phyloP scores from a whole-genome alignment of 2,113 vertebrate species.

The Trichomycterus rosablanca region DNA sequence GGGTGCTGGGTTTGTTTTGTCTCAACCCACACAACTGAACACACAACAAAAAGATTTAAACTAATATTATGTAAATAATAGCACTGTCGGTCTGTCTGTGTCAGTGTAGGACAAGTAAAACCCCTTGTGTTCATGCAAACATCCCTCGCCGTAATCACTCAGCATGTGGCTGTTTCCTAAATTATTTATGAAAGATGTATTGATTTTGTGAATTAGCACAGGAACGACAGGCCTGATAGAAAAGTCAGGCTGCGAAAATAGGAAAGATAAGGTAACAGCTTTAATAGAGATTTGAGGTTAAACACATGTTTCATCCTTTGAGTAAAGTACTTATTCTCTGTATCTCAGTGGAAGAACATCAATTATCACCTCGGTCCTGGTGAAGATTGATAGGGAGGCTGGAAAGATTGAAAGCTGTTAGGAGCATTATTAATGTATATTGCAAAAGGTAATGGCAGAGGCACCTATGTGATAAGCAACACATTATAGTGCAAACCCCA shows the following conservation, averaged over 20 bases:
- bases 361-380: too few species aligned
- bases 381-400: not conserved
- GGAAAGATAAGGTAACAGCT: not conserved
- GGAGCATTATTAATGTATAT: not conserved
- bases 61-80: too few species aligned
- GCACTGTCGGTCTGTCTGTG: conserved; percentile 10
- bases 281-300: conserved; percentile 11
- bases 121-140: conserved; percentile 45
- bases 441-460: not conserved
- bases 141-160: conserved; percentile 33
- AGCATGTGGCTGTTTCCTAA: conserved; percentile 44
- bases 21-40: conserved; percentile 19
- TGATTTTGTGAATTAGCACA: conserved; percentile 63
- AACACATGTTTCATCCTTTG: conserved; percentile 17
- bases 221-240: conserved; percentile 43
- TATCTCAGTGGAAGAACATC: conserved; percentile 17
- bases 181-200: conserved; percentile 59
- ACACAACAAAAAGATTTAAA: too few species aligned
- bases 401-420: too few species aligned
- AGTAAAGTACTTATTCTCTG: conserved; percentile 15
- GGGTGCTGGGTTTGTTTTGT: not conserved
- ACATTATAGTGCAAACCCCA: too few species aligned
- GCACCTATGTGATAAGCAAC: not conserved
- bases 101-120: conserved; percentile 29
- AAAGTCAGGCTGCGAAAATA: conserved; percentile 16